These are phyloP conservation scores for Ichneumoninae sp. DNA, from an alignment of 2,888 invertebrate genomes.

Conservation along the genomic window DNA sequence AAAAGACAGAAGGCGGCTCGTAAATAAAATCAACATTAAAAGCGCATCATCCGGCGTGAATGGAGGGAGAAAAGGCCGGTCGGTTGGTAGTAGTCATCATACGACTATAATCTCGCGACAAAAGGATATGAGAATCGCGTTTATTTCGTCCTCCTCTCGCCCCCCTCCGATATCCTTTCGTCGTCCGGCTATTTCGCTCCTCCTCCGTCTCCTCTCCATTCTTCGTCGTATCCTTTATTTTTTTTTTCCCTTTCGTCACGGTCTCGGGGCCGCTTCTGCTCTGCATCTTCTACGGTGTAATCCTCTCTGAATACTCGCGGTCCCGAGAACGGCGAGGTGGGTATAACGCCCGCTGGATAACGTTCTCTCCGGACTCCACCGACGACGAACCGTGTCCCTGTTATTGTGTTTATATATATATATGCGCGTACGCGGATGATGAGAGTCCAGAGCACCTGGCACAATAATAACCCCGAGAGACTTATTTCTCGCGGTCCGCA, in stretches of 20 bases:
- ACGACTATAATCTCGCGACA: constrained; percentile 70
- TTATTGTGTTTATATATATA: constrained; percentile 19
- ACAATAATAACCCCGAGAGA: constrained; percentile 32
- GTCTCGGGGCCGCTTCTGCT: constrained; percentile 44
- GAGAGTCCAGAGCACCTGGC: constrained; percentile 43
- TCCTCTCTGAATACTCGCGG: constrained; percentile 61
- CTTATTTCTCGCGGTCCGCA: constrained; percentile 21
- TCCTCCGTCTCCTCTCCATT: constrained; percentile 18
- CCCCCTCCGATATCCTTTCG: constrained; percentile 35
- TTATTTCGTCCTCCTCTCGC: constrained; percentile 45
- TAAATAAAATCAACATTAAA: constrained; percentile 73
- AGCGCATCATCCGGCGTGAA: constrained; percentile 68
- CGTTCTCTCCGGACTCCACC: constrained; percentile 22
- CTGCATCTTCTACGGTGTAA: constrained; percentile 62
- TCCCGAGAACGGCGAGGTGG: constrained; percentile 12
- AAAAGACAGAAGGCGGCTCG: constrained; percentile 67
- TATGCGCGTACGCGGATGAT: constrained; percentile 2
- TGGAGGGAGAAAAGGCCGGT: constrained; percentile 48
- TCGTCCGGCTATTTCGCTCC: constrained; percentile 13
- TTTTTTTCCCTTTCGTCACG: constrained; percentile 50
- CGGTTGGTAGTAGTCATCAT: constrained; percentile 68
- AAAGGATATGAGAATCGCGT: constrained; percentile 59
- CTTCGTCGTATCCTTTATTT: background rate
- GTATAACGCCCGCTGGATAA: constrained; percentile 32
- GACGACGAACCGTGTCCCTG: constrained; percentile 42